These are phyloP conservation scores for Caenorhabditis doughertyi DNA, from an alignment of 2,888 invertebrate genomes.

Conservation along the genomic window DNA sequence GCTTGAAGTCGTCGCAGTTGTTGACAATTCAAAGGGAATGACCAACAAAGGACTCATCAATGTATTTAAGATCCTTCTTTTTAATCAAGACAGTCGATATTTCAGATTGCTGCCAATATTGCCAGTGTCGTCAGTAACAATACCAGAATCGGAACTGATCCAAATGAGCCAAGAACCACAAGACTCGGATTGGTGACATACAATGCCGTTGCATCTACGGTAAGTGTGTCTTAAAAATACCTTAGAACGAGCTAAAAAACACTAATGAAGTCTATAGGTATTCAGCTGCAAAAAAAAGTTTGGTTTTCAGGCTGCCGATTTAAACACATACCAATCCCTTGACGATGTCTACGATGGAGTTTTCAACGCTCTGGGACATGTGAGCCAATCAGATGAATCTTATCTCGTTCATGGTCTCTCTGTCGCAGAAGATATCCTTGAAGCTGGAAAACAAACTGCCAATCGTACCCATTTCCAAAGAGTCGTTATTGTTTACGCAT, in stretches of 20 bases:
- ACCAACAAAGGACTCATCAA: slow-evolving; percentile 25
- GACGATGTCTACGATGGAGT: slow-evolving; percentile 45
- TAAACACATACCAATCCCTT: slow-evolving; percentile 29
- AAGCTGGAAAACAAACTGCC: neutral
- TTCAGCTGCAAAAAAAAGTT: neutral
- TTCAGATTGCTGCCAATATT: slow-evolving; percentile 45
- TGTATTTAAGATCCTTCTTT: too few relatives aligned
- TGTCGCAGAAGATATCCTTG: slow-evolving; percentile 44
- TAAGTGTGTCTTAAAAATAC: neutral
- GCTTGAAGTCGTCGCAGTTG: slow-evolving; percentile 55
- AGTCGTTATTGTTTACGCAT: slow-evolving; percentile 58
- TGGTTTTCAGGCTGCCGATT: slow-evolving; percentile 17
- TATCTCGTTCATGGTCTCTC: slow-evolving; percentile 45
- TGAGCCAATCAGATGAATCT: slow-evolving; percentile 26
- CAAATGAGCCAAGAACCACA: slow-evolving; percentile 24
- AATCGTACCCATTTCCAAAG: slow-evolving; percentile 48
- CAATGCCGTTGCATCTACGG: slow-evolving; percentile 11
- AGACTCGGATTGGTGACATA: slow-evolving; percentile 58
- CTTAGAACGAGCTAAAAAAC: too few relatives aligned
- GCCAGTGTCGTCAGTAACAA: slow-evolving; percentile 35
- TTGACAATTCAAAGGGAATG: slow-evolving; percentile 62
- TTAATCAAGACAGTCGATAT: too few relatives aligned
- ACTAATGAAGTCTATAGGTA: too few relatives aligned
- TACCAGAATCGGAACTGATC: slow-evolving; percentile 28
- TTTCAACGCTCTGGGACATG: slow-evolving; percentile 4